phyloP scores from a whole-genome alignment of 1,140 invertebrate genomes.

The Teleogryllus occipitalis region DNA sequence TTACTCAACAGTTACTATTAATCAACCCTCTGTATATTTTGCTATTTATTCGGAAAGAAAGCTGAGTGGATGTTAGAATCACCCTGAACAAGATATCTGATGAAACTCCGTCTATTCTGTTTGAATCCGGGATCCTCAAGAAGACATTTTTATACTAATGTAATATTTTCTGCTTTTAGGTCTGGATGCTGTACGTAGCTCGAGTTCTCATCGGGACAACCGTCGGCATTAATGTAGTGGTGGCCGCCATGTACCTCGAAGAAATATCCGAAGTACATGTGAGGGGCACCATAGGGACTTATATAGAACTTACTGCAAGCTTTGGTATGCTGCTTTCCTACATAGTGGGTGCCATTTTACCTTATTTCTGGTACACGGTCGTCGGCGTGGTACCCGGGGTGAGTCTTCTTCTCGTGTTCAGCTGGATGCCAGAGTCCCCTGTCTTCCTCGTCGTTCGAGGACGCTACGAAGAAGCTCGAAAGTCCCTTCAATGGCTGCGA shows the following conservation, averaged over 20 bases:
- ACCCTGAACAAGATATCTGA: too few species aligned
- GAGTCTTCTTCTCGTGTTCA: conserved; percentile 52
- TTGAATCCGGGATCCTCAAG: too few species aligned
- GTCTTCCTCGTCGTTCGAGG: conserved; percentile 55
- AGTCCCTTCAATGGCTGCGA: conserved; percentile 50
- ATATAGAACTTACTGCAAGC: conserved; percentile 33
- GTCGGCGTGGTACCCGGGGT: conserved; percentile 48
- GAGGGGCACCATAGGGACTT: conserved; percentile 38
- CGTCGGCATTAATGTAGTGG: background rate
- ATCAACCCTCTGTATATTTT: too few species aligned
- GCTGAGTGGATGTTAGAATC: too few species aligned
- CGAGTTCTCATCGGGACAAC: background rate
- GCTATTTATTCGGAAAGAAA: too few species aligned
- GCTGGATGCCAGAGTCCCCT: conserved; percentile 69
- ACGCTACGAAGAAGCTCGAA: conserved; percentile 47
- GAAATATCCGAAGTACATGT: conserved; percentile 45
- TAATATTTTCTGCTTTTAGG: background rate
- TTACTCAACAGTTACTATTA: too few species aligned
- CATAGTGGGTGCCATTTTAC: conserved; percentile 51
- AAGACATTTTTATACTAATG: too few species aligned
- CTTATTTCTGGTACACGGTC: conserved; percentile 41
- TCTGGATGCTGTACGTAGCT: conserved; percentile 1
- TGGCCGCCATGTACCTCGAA: conserved; percentile 50
- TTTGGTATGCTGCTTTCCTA: conserved; percentile 61
- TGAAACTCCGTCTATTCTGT: too few species aligned